Evolutionary conservation across 2,113 vertebrate species (phyloP).

Genomic region (Ptyas mucosa): DNA sequence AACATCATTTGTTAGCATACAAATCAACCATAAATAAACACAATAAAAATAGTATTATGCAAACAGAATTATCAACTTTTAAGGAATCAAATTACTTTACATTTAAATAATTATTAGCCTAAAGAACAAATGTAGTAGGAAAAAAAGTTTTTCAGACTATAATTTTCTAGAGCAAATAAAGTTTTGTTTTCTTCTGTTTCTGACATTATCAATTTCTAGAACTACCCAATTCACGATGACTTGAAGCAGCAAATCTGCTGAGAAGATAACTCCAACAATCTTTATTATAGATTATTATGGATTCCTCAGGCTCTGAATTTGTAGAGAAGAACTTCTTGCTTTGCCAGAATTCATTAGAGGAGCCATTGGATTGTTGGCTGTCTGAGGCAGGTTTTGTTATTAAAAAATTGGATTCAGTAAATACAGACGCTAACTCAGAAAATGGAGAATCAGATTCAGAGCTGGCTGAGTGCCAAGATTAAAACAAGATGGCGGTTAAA

Average conservation of each 20-base stretch:
- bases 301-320: neutral
- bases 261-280: neutral
- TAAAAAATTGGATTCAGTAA: neutral
- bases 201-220: neutral
- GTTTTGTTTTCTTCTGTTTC: neutral
- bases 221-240: neutral
- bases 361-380: neutral
- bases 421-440: neutral
- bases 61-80: constrained; percentile 33
- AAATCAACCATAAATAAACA: constrained; percentile 44
- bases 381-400: neutral
- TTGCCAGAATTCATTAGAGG: neutral
- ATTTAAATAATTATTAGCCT: constrained; percentile 31
- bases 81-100: constrained; percentile 31
- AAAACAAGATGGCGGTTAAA: neutral
- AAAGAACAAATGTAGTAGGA: neutral
- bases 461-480: neutral
- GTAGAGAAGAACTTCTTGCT: neutral
- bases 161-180: neutral
- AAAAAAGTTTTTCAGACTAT: constrained; percentile 11
- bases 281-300: neutral
- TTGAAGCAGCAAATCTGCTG: neutral
- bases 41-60: constrained; percentile 3
- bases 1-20: neutral
- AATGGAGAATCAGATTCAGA: neutral